Conservation (phyloP, 1,140 invertebrate genomes). For the Saxidomus purpurata region DNA sequence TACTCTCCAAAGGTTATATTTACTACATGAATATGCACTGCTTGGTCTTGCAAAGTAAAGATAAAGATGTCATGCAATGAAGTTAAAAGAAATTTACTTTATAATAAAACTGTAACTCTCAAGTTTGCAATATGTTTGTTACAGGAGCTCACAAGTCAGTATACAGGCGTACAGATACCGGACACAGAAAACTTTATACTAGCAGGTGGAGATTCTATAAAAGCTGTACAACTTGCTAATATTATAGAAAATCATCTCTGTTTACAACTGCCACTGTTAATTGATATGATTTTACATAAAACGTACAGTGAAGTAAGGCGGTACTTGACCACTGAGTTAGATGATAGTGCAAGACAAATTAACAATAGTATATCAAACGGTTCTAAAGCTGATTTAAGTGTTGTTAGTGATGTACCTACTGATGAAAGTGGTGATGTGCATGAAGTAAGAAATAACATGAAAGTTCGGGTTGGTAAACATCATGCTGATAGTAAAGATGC, state of each 20-base stretch:
- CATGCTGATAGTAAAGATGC: background rate
- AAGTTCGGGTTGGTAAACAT: background rate
- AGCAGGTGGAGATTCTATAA: constrained; percentile 86
- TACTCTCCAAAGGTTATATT: no score
- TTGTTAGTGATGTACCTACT: background rate
- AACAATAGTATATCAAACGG: background rate
- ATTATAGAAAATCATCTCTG: constrained; percentile 76
- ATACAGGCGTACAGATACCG: background rate
- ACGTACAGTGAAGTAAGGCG: constrained; percentile 65
- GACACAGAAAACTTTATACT: constrained; percentile 81
- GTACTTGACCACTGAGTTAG: background rate
- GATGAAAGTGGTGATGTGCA: background rate
- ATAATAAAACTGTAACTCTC: no score
- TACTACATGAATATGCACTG: no score
- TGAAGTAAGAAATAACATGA: background rate
- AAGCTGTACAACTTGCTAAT: constrained; percentile 84
- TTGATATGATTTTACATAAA: constrained; percentile 83
- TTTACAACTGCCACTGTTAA: constrained; percentile 72
- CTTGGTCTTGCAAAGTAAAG: no score
- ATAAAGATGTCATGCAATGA: no score
- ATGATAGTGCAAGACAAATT: background rate
- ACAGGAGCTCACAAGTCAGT: background rate
- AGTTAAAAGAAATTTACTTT: no score
- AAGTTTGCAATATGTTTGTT: no score
- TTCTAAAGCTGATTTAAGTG: background rate